phyloP scores from a whole-genome alignment of 1,140 invertebrate genomes.

The Brachystomella parvula region DNA sequence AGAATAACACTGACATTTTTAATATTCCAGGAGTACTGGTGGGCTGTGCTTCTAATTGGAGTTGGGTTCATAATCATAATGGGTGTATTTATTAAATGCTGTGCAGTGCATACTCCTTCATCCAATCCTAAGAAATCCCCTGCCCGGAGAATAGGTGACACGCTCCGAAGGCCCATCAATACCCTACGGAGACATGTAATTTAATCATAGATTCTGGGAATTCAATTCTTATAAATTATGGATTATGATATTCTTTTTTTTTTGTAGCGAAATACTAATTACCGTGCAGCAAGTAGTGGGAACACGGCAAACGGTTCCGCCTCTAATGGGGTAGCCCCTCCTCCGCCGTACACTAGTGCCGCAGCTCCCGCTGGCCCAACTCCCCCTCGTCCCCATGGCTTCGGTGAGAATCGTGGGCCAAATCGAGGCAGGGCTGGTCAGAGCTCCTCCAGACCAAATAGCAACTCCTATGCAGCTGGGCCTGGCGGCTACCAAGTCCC shows the following conservation, averaged over 20 bases:
- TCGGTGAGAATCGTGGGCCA: slow-evolving; percentile 22
- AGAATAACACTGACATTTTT: slow-evolving; percentile 5
- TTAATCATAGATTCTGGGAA: slow-evolving; percentile 15
- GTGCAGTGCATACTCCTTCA: slow-evolving; percentile 96
- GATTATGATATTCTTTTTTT: slow-evolving; percentile 15
- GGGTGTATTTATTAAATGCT: slow-evolving; percentile 98
- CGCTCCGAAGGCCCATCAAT: slow-evolving; percentile 76
- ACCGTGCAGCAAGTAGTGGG: slow-evolving; percentile 29
- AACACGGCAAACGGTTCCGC: slow-evolving; percentile 23
- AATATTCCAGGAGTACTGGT: slow-evolving; percentile 78
- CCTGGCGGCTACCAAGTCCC: slow-evolving; percentile 30
- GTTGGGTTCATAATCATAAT: slow-evolving; percentile 89
- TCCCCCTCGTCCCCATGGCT: slow-evolving; percentile 19
- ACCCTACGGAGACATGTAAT: slow-evolving; percentile 72
- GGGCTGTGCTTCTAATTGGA: slow-evolving; percentile 85
- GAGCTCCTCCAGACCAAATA: slow-evolving; percentile 16
- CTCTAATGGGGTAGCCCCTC: slow-evolving; percentile 27
- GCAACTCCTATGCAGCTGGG: slow-evolving; percentile 15
- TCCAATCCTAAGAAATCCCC: slow-evolving; percentile 89
- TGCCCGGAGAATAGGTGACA: slow-evolving; percentile 74
- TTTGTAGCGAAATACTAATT: slow-evolving; percentile 28
- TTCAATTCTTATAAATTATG: slow-evolving; percentile 9
- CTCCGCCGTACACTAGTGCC: slow-evolving; percentile 30
- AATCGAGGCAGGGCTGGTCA: slow-evolving; percentile 32
- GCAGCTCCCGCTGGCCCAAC: slow-evolving; percentile 29